Evolutionary conservation across 2,888 invertebrate genomes (phyloP).

Genomic region (Thyatira batis): DNA sequence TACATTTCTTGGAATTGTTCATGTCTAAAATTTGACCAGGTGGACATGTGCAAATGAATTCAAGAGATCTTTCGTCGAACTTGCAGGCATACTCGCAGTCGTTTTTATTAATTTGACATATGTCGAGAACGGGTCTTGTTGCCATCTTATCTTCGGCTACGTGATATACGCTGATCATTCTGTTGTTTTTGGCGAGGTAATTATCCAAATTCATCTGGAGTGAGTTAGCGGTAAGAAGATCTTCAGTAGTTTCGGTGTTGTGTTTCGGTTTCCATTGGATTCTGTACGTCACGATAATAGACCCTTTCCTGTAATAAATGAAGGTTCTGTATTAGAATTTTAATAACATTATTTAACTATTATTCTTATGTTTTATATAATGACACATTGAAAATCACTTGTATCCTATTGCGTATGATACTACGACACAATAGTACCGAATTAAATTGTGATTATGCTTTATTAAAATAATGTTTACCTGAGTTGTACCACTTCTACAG

Average conservation of each 20-base stretch:
- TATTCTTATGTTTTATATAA: not conserved
- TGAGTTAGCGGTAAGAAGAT: conserved; percentile 73
- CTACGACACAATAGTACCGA: too few species aligned
- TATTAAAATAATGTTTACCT: too few species aligned
- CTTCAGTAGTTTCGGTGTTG: conserved; percentile 62
- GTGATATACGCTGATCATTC: conserved; percentile 79
- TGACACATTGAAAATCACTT: too few species aligned
- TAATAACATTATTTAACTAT: not conserved
- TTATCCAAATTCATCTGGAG: conserved; percentile 74
- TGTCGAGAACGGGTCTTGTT: conserved; percentile 80
- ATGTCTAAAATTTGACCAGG: conserved; percentile 69
- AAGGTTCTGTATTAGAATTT: not conserved
- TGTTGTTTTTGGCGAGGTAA: conserved; percentile 74
- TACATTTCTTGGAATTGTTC: conserved; percentile 71
- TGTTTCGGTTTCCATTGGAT: conserved; percentile 84
- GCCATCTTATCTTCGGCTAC: conserved; percentile 69
- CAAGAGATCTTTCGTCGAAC: conserved; percentile 84
- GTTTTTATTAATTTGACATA: conserved; percentile 85
- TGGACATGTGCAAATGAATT: conserved; percentile 86
- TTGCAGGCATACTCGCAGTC: conserved; percentile 86
- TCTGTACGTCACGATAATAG: conserved; percentile 85
- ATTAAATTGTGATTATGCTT: conserved; percentile 5
- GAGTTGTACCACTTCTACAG: conserved; percentile 83
- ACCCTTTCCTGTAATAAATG: conserved; percentile 82
- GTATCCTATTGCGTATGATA: too few species aligned